Evolutionary conservation across 2,888 invertebrate species (phyloP).

Genomic region (Himalopsyche anomala): DNA sequence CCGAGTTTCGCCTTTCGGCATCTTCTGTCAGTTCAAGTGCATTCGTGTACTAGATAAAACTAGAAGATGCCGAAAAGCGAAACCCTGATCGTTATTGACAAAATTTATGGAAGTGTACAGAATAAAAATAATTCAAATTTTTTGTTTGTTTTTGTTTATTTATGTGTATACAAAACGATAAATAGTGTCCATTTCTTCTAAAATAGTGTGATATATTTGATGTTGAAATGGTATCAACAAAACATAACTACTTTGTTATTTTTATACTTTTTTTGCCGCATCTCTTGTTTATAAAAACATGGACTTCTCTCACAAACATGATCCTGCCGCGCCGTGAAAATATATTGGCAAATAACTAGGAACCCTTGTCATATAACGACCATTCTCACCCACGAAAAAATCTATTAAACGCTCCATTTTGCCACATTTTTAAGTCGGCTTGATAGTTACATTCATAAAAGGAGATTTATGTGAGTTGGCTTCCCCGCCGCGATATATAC

Average conservation of each 20-base stretch:
- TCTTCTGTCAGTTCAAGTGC: too few relatives aligned
- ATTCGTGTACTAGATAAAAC: too few relatives aligned
- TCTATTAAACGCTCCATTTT: conserved; percentile 60
- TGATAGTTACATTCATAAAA: conserved; percentile 60
- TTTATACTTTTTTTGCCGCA: background rate
- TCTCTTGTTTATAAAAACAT: background rate
- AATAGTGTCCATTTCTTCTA: too few relatives aligned
- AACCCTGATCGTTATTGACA: too few relatives aligned
- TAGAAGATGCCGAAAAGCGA: too few relatives aligned
- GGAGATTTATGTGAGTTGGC: conserved; percentile 57
- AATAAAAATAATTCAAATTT: too few relatives aligned
- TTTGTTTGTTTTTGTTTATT: too few relatives aligned
- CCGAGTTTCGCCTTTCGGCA: too few relatives aligned
- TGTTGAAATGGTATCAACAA: too few relatives aligned
- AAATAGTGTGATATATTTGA: too few relatives aligned
- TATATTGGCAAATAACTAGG: conserved; percentile 64
- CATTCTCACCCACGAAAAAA: conserved; percentile 56
- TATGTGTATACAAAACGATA: too few relatives aligned
- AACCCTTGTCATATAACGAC: conserved; percentile 63
- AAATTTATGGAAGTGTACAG: too few relatives aligned
- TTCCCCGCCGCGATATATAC: conserved; percentile 11
- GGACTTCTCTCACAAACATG: conserved; percentile 44
- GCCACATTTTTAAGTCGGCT: conserved; percentile 60
- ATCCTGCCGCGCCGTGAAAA: conserved; percentile 55
- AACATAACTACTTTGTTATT: background rate